Evolutionary conservation across 2,113 vertebrate genomes (phyloP).

Genomic region (Gambusia holbrooki): DNA sequence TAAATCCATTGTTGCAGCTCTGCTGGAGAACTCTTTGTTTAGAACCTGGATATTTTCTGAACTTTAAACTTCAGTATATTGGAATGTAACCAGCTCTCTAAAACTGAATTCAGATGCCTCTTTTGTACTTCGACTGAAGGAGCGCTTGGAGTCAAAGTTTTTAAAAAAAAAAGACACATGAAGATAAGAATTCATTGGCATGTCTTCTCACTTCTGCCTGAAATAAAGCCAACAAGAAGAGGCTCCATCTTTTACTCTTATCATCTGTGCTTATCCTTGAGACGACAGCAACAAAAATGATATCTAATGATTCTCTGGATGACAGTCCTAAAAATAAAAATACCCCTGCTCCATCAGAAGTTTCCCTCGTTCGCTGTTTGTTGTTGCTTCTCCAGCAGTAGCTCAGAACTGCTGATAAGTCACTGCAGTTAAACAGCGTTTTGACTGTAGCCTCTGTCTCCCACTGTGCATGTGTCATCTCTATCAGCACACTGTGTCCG

Average conservation of each 20-base stretch:
- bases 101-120: constrained; percentile 11
- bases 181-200: constrained; percentile 10
- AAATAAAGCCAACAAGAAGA: constrained; percentile 20
- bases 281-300: constrained; percentile 38
- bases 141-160: background rate
- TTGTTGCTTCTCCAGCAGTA: background rate
- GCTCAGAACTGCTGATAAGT: constrained; percentile 28
- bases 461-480: constrained; percentile 25
- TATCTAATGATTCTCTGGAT: constrained; percentile 41
- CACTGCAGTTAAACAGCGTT: constrained; percentile 29
- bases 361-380: constrained; percentile 32
- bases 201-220: constrained; percentile 17
- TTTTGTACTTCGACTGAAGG: constrained; percentile 9
- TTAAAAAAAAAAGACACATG: constrained; percentile 19
- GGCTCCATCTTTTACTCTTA: constrained; percentile 22
- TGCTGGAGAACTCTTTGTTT: background rate
- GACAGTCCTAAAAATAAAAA: constrained; percentile 33
- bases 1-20: constrained; percentile 34
- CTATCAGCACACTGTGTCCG: constrained; percentile 19
- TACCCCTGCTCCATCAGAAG: constrained; percentile 12
- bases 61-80: background rate
- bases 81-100: background rate
- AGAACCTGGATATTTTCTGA: background rate
- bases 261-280: constrained; percentile 34
- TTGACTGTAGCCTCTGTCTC: constrained; percentile 54